Evolutionary conservation across 2,888 invertebrate species (phyloP), one percentile per base, ranked within the genome.

Genomic region (Netelia fuscicornis): DNA sequence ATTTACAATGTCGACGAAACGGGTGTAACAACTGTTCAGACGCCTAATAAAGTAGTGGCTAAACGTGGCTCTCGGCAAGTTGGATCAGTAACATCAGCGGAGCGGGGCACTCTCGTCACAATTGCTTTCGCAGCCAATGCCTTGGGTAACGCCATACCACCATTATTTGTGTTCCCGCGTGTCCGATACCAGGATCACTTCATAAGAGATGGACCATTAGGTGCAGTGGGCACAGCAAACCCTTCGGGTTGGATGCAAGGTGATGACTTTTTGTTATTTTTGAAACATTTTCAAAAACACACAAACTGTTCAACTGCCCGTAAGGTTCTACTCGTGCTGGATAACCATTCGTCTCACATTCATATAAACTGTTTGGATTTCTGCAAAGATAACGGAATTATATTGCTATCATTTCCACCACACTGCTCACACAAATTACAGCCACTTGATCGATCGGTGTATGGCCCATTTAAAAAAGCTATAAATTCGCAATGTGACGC

Each of bases 391-490:
- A 88, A 90, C 83, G 91, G 91, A 10, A 88, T 92, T 44, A 87
- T 89, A 5, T 86, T 92, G 83, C 80, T 92, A 2, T 11, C 48
- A 11, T 48, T 48, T 11, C 2, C 48, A 11, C 48, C 48, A 11
- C 48, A 48, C 11, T 91, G 89, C 79, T 89, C 87, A 42, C 91
- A 93, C 81, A 90, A 89, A 78, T 76, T 92, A 52, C 92, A 93
- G 77, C 92, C 91, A 11, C 82, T 92, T 17, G 91, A 91, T 86
- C 75, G 89, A 8, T 48, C 87, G n/a, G 87, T 90, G 1, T 90
- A 81, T 86, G 88, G 86, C 17, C 87, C 89, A 2, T 87, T 89
- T 65, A 87, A 91, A 71, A 83, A 71, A 1, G 86, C 77, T 74
- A 79, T 83, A 54, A 87, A 78, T 25, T 48, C 78, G 30, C 72